Evolutionary conservation across 2,113 vertebrate genomes (phyloP), one percentile per base, ranked within the genome.

Genomic region (Machaerirhynchus nigripectus): DNA sequence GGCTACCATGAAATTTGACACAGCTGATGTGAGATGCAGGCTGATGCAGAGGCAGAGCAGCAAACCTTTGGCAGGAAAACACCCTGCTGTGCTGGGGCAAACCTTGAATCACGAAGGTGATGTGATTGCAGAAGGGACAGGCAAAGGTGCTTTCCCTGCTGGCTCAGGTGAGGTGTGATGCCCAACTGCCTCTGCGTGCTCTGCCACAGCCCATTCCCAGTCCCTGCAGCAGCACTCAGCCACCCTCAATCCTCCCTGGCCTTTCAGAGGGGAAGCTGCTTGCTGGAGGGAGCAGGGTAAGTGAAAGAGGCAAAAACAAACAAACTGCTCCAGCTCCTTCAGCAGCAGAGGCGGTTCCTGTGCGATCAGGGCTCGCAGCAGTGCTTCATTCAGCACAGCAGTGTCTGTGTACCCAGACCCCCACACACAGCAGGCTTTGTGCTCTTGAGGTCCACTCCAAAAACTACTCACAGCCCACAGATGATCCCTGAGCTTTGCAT

Each of bases 181-280:
- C n/a, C 49, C 0, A 0, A 2, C n/a, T 2, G 7, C 26, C 53
- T 7, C 33, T 11, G 8, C 0, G 0, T 52, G 64, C 80, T 1
- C 2, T 24, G 21, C 69, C 6, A 0, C 31, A 82, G 64, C 69
- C 57, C 74, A 42, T 67, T 84, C 40, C 44, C 6, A 2, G 50
- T 31, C 68, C 19, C 67, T n/a, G 55, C 56, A 44, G 73, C 17
- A 30, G 27, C 37, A 40, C 42, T 46, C 50, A 33, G 50, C 68
- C 5, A 13, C 60, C 47, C 24, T 81, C 42, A 77, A 27, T 14
- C 53, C 56, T 44, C 50, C 35, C 19, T 60, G 56, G 20, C 33
- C 64, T 73, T 64, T 53, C 5, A 17, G 53, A 47, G 40, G 47
- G n/a, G 20, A 63, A 18, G 31, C 79, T 86, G 50, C 40, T 88